phyloP scores from a whole-genome alignment of 1,140 invertebrate genomes.

The Zaprionus lachaisei region DNA sequence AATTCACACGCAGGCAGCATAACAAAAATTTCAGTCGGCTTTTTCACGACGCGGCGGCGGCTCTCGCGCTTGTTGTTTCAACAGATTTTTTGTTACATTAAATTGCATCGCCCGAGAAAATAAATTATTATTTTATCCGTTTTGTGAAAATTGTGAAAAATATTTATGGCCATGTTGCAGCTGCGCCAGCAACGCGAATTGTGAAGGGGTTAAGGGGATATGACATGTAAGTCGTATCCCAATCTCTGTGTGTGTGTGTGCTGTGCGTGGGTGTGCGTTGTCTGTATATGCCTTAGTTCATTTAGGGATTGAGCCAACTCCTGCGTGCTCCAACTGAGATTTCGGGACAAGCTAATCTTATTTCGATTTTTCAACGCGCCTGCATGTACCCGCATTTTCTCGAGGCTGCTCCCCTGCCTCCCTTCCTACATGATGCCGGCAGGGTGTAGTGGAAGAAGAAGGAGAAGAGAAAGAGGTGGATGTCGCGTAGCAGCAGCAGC shows the following conservation, averaged over 20 bases:
- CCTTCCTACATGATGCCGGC: not conserved
- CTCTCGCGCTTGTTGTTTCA: constrained; percentile 65
- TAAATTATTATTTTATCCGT: constrained; percentile 11
- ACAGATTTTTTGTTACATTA: constrained; percentile 31
- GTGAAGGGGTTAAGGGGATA: constrained; percentile 3
- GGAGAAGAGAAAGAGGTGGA: not conserved
- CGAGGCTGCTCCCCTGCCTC: not conserved
- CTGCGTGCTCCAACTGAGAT: constrained; percentile 23
- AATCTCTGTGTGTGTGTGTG: not conserved
- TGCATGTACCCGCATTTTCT: constrained; percentile 29
- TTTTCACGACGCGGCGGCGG: constrained; percentile 64
- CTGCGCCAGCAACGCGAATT: not conserved
- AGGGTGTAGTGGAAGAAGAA: not conserved
- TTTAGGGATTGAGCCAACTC: constrained; percentile 19
- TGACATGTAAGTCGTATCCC: constrained; percentile 30
- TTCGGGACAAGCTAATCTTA: constrained; percentile 50
- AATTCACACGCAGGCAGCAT: constrained; percentile 70
- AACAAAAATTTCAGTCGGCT: constrained; percentile 78
- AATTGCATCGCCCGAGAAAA: constrained; percentile 38
- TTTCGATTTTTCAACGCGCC: constrained; percentile 62
- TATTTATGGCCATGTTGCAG: constrained; percentile 1
- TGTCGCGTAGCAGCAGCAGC: constrained; percentile 6
- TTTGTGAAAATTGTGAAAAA: constrained; percentile 25
- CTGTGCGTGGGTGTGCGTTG: constrained; percentile 10
- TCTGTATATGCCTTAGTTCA: constrained; percentile 25